These are phyloP conservation scores for Pristis pectinata DNA, from an alignment of 2,797 vertebrate genomes.

Conservation along the genomic window DNA sequence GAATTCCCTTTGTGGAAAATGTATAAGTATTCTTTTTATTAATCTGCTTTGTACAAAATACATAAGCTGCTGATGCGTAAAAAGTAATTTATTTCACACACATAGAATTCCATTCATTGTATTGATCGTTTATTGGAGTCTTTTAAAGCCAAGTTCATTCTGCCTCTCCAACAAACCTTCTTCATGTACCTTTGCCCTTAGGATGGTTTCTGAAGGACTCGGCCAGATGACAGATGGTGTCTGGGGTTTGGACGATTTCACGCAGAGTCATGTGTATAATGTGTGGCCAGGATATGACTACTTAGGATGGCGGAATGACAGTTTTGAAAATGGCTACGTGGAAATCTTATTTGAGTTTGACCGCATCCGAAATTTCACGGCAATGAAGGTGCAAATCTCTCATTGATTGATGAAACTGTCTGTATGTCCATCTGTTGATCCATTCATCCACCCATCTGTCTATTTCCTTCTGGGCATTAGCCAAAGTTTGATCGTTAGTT, in stretches of 20 bases:
- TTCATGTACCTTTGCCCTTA: conserved; percentile 45
- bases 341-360: conserved; percentile 97
- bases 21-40: not conserved
- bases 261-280: conserved; percentile 78
- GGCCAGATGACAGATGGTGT: conserved; percentile 93
- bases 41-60: conserved; percentile 15
- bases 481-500: not conserved
- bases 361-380: conserved; percentile 85
- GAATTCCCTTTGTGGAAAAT: not conserved
- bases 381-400: conserved; percentile 77
- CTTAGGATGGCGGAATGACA: conserved; percentile 89
- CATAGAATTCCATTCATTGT: not conserved
- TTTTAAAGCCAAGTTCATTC: not conserved
- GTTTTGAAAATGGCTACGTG: conserved; percentile 70
- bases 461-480: not conserved
- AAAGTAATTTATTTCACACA: not conserved
- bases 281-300: conserved; percentile 94
- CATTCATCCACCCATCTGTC: not conserved
- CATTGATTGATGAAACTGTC: not conserved
- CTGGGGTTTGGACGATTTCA: conserved; percentile 86
- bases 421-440: too few species aligned
- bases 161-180: not conserved
- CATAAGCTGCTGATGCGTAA: not conserved
- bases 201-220: conserved; percentile 85
- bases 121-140: not conserved